Base-by-base conservation (phyloP, 2,113 vertebrate species). In the Pangasianodon hypophthalmus region DNA sequence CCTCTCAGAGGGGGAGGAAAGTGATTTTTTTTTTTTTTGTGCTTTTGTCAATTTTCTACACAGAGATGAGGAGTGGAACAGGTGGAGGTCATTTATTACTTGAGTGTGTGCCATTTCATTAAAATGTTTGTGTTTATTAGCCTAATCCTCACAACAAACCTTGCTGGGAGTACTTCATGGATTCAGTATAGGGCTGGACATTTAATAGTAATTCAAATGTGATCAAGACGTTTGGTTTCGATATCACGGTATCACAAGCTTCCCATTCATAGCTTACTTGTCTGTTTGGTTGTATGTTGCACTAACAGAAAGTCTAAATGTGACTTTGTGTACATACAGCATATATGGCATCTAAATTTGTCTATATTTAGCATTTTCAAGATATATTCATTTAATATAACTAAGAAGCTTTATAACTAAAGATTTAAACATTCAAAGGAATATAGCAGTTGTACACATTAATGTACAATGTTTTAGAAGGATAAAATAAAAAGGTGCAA, bases 61-160 rank as follows among this genome's bases (percentile, higher is more conserved):
- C 18, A 90, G 75, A 62, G 52, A 79, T 67, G 64, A 79, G 6
- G 37, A 73, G 92, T 92, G 89, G 77, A 83, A 92, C 94, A 95
- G 94, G 94, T 95, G 95, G 92, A 95, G 92, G 91, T 94, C 87
- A 96, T 96, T 95, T 94, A 92, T 89, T 92, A 94, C 92, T 94
- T 88, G 80, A 94, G 92, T 92, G 84, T 92, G 93, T 84, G 87
- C 90, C 88, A 93, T 91, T 95, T 95, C 91, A 94, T 95, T 95
- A 95, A 93, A 86, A 94, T 93, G 94, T 92, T 93, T 93, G 91
- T 93, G 92, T 95, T 95, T 93, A 93, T 93, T 93, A 60, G 54
- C 10, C 10, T 0, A 93, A 94, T 93, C 92, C 83, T 90, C 84
- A 89, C 86, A 86, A 91, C 91, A 92, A 94, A 91, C 87, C 81